Conservation (phyloP, 2,888 invertebrate species). For the Chaitophorus viminalis region DNA sequence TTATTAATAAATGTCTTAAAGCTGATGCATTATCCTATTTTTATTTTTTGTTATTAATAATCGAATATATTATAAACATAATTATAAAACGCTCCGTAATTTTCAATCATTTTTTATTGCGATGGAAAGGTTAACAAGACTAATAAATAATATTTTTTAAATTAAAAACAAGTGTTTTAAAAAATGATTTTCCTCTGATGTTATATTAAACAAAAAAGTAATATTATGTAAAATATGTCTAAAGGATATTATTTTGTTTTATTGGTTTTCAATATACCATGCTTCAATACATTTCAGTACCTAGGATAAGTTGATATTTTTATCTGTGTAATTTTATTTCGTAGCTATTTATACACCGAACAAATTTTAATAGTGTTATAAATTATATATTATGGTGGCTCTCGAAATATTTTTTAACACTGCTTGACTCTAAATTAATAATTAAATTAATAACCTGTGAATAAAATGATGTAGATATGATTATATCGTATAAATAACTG, state of each 20-base stretch:
- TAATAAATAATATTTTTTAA: slow-evolving; percentile 37
- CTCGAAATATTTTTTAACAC: not conserved
- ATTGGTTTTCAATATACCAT: slow-evolving; percentile 5
- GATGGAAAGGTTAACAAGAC: slow-evolving; percentile 9
- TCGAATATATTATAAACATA: slow-evolving; percentile 4
- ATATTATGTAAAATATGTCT: slow-evolving; percentile 16
- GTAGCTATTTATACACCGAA: not conserved
- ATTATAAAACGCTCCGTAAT: slow-evolving; percentile 20
- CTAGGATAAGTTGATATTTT: not conserved
- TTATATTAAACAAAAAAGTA: slow-evolving; percentile 24
- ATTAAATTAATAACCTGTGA: no score
- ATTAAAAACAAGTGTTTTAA: not conserved
- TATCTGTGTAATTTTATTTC: not conserved
- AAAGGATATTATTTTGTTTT: slow-evolving; percentile 8
- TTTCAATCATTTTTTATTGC: slow-evolving; percentile 17
- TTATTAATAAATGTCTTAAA: slow-evolving; percentile 1
- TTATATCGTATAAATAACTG: no score
- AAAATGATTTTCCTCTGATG: not conserved
- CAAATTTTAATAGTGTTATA: not conserved
- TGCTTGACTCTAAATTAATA: no score
- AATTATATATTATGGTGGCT: not conserved
- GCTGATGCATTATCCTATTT: not conserved
- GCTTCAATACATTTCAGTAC: not conserved
- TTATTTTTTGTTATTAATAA: slow-evolving; percentile 1
- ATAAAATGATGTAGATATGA: no score